Conservation (phyloP, 2,113 vertebrate species). For the Podarcis raffonei region DNA sequence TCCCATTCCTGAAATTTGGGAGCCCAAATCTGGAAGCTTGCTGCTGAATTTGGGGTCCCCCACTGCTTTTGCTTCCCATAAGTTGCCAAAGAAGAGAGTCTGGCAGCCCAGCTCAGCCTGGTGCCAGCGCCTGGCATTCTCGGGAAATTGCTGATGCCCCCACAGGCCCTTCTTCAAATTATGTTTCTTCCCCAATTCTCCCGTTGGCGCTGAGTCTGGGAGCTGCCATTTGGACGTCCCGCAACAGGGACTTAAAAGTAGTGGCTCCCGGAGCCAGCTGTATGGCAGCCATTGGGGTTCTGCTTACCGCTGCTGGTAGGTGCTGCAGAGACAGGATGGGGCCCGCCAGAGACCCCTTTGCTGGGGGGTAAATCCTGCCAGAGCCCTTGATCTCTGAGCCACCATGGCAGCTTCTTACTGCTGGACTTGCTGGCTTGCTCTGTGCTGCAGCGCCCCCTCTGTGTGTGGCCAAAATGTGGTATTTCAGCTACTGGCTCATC, state of each 20-base stretch:
- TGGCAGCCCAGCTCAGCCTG: not conserved
- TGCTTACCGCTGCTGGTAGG: not conserved
- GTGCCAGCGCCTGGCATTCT: not conserved
- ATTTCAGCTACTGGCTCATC: not conserved
- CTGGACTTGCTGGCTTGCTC: not conserved
- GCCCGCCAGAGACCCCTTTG: not conserved
- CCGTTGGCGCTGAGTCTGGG: not conserved
- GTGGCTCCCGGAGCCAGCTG: not conserved
- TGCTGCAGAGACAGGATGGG: not conserved
- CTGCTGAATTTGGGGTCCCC: not conserved
- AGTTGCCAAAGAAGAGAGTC: too few species aligned
- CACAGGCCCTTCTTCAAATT: not conserved
- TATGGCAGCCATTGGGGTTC: not conserved
- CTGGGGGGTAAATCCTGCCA: not conserved
- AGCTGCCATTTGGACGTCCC: rapidly evolving
- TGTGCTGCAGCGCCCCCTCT: not conserved
- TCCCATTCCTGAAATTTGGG: not conserved
- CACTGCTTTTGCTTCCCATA: too few species aligned
- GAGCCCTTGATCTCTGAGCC: not conserved
- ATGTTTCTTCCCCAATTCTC: not conserved
- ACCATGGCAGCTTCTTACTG: not conserved
- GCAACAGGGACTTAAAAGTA: not conserved
- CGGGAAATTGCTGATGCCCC: not conserved
- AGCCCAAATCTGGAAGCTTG: not conserved
- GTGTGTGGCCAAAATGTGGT: not conserved